Conservation (phyloP, 2,797 vertebrate species). For the Alcedo atthis region DNA sequence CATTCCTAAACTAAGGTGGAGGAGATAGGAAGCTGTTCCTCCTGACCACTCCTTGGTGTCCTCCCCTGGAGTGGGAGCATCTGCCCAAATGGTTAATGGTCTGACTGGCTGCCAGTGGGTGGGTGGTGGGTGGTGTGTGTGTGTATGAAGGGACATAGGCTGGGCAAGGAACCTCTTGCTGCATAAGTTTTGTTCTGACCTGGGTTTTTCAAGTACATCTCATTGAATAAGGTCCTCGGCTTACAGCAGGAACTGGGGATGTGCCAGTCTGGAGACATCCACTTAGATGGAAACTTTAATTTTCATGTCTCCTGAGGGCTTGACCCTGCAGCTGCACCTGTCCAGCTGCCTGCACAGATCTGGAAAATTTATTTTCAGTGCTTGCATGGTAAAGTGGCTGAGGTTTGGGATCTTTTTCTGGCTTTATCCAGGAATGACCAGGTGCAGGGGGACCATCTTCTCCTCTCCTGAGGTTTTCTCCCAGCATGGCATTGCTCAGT, state of each 20-base stretch:
- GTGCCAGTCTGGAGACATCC: neutral
- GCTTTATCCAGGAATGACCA: neutral
- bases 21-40: neutral
- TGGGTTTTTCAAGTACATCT: neutral
- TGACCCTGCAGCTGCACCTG: neutral
- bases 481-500: neutral
- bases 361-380: neutral
- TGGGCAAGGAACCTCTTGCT: neutral
- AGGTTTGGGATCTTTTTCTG: neutral
- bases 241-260: constrained; percentile 17
- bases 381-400: neutral
- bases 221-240: neutral
- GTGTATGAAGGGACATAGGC: rapidly evolving
- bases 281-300: constrained; percentile 10
- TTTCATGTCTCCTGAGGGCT: neutral
- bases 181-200: neutral
- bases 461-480: neutral
- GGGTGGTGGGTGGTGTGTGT: neutral
- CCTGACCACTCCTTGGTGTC: neutral
- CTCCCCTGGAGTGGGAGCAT: neutral
- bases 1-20: neutral
- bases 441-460: neutral
- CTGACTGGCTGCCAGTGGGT: neutral
- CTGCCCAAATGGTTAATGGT: neutral
- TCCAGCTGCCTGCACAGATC: neutral